Conservation (phyloP, 2,113 vertebrate genomes). For the Pteropus alecto region DNA sequence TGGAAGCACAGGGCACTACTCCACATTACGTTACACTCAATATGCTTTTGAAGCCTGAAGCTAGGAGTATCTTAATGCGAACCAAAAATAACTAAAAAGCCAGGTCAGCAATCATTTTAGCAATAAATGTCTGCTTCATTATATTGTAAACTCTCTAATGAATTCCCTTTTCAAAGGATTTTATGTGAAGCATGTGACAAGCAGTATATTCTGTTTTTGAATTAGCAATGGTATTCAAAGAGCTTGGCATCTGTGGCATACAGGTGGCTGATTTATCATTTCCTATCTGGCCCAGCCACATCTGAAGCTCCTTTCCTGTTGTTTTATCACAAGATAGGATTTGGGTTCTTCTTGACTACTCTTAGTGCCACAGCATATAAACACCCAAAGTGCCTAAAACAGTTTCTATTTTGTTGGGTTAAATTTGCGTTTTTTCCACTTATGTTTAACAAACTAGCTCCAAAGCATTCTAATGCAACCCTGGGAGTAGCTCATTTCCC, state of each 20-base stretch:
- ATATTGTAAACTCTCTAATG: slow-evolving; percentile 66
- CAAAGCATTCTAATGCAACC: neutral
- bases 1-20: neutral
- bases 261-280: slow-evolving; percentile 63
- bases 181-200: slow-evolving; percentile 64
- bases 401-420: slow-evolving; percentile 28
- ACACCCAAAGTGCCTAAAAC: neutral
- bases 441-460: slow-evolving; percentile 23
- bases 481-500: neutral
- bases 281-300: slow-evolving; percentile 45
- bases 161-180: slow-evolving; percentile 66
- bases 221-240: slow-evolving; percentile 37
- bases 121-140: slow-evolving; percentile 75
- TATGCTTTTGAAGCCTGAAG: slow-evolving; percentile 61
- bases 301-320: slow-evolving; percentile 43
- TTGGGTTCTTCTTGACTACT: slow-evolving; percentile 26
- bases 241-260: slow-evolving; percentile 16
- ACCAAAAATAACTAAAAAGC: slow-evolving; percentile 66
- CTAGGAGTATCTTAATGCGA: slow-evolving; percentile 45
- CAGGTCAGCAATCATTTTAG: slow-evolving; percentile 67
- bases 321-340: neutral
- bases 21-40: slow-evolving; percentile 20
- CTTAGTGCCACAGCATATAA: neutral
- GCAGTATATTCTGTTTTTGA: slow-evolving; percentile 44
- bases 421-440: slow-evolving; percentile 38